Conservation (phyloP, 2,888 invertebrate species). For the Ceratothoa steindachneri region DNA sequence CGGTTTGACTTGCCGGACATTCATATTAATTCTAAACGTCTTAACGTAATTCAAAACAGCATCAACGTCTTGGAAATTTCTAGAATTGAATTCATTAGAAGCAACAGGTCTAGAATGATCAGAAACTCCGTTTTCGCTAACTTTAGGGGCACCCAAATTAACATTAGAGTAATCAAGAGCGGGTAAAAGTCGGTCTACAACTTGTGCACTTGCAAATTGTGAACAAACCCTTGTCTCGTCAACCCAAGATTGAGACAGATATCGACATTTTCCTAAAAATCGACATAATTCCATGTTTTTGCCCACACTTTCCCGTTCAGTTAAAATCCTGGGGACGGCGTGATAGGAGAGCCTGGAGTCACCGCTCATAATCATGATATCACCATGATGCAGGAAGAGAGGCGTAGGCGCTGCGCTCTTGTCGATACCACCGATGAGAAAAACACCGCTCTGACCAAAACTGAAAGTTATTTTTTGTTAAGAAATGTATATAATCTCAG, state of each 20-base stretch:
- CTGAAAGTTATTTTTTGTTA: slow-evolving; percentile 63
- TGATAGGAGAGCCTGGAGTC: slow-evolving; percentile 82
- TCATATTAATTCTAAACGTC: slow-evolving; percentile 12
- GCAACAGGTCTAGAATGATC: not conserved
- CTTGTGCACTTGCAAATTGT: not conserved
- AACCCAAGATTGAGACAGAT: not conserved
- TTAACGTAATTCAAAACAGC: slow-evolving; percentile 13
- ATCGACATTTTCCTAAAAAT: not conserved
- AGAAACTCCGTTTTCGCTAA: not conserved
- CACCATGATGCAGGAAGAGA: slow-evolving; percentile 78
- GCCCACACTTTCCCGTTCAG: slow-evolving; percentile 51
- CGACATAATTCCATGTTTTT: not conserved
- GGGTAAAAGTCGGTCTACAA: not conserved
- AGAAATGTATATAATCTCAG: not conserved
- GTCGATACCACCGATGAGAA: slow-evolving; percentile 76
- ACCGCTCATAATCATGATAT: slow-evolving; percentile 84
- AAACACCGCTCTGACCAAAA: slow-evolving; percentile 92
- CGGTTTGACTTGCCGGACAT: slow-evolving; percentile 16
- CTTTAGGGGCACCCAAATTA: not conserved
- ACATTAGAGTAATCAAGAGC: too few species aligned
- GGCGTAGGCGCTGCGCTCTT: slow-evolving; percentile 51
- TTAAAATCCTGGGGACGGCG: slow-evolving; percentile 82
- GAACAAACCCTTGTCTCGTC: not conserved
- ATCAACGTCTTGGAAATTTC: not conserved
- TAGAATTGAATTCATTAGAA: not conserved